Conservation (phyloP, 1,140 invertebrate genomes). For the Drosophila nigromelanica region DNA sequence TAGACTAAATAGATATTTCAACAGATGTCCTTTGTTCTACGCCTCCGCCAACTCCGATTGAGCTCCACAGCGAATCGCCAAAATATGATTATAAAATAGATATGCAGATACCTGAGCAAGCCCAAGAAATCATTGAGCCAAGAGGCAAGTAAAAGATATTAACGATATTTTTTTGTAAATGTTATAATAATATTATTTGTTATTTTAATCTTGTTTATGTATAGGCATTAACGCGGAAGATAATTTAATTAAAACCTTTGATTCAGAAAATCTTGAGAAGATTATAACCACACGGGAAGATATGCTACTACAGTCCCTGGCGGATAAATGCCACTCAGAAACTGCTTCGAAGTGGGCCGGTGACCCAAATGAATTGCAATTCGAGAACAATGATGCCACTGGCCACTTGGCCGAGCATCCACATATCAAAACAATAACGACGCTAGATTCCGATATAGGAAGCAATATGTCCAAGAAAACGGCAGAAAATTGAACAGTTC, state of each 20-base stretch:
- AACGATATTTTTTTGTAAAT: background rate
- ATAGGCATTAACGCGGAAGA: background rate
- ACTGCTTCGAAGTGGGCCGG: background rate
- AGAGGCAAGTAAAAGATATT: background rate
- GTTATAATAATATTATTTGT: background rate
- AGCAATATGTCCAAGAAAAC: conserved; percentile 4
- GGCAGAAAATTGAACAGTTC: background rate
- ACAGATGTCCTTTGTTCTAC: background rate
- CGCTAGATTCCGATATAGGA: background rate
- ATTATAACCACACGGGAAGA: conserved; percentile 1
- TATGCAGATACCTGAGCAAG: background rate
- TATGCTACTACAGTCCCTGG: background rate
- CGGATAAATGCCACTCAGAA: background rate
- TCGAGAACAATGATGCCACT: background rate
- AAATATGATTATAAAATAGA: background rate
- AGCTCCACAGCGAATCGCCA: background rate
- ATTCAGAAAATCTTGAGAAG: background rate
- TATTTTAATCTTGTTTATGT: background rate
- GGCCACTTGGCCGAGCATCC: too few species aligned
- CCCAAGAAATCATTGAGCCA: background rate
- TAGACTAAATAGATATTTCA: background rate
- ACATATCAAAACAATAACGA: conserved; percentile 9
- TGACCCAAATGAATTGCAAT: conserved; percentile 2
- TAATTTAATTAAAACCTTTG: conserved; percentile 2
- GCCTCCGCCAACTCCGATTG: background rate